Base-by-base conservation (phyloP, 2,888 invertebrate species). In the Heteromurus nitidus region DNA sequence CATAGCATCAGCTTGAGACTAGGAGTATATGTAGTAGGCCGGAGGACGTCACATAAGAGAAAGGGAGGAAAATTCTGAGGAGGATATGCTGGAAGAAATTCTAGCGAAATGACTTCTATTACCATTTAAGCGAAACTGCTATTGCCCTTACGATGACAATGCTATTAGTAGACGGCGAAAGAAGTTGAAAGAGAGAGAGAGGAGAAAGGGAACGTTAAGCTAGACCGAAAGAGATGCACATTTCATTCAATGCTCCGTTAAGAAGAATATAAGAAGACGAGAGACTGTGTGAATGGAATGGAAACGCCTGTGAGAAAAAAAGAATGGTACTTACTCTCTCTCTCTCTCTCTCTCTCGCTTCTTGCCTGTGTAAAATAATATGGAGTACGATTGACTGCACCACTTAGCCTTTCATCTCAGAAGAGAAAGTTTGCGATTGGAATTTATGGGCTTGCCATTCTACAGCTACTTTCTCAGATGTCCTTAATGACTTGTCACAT, bases 351-450 rank as follows among this genome's bases (percentile, higher is more conserved):
- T 26, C 68, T 31, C 36, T 65, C 65, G 42, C 69, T n/a, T n/a
- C n/a, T n/a, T n/a, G n/a, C n/a, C n/a, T n/a, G n/a, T n/a, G n/a
- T 44, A 55, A 65, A 73, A 69, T 80, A 81, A 75, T 75, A 76
- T 76, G 70, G 69, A 55, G 73, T 53, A 73, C 80, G 83, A 83
- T 80, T 83, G 83, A 80, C 83, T 83, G 67, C 65, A 83, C 80
- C 83, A 83, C 83, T 83, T 83, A 83, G 83, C 80, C 83, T 80
- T 83, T 80, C 80, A 80, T 80, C 76, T 80, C 62, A 47, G 30
- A n/a, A 72, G 70, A 80, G 80, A 80, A 80, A 80, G 80, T 80
- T 80, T 80, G 80, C 72, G 80, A 80, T 80, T 72, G 72, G 80
- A 80, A 80, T 80, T 80, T 80, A 80, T 80, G 80, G 72, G 72